Evolutionary conservation across 2,113 vertebrate species (phyloP).

Genomic region (Ciconia maguari): DNA sequence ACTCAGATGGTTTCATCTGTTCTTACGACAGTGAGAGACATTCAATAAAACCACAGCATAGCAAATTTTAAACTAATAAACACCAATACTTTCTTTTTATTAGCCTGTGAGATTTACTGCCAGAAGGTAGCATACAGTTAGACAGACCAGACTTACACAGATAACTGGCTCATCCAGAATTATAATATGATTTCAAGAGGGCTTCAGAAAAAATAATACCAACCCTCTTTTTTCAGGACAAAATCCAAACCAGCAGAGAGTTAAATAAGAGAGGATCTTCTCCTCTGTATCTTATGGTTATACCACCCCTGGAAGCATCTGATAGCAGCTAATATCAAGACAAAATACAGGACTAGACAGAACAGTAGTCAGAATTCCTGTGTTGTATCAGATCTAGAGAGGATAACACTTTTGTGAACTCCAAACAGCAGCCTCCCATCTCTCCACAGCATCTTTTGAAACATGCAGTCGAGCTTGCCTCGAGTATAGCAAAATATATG

Average conservation of each 20-base stretch:
- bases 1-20: neutral
- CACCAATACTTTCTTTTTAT: neutral
- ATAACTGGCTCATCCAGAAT: neutral
- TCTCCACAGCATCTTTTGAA: slow-evolving; percentile 33
- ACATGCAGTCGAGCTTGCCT: neutral
- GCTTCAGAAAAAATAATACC: neutral
- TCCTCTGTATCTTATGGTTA: neutral
- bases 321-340: neutral
- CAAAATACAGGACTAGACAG: slow-evolving; percentile 33
- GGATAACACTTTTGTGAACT: neutral
- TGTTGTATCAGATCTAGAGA: neutral
- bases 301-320: neutral
- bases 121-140: neutral
- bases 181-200: neutral
- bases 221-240: neutral
- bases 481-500: neutral
- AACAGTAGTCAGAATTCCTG: slow-evolving; percentile 26
- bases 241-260: neutral
- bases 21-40: neutral
- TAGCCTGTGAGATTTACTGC: neutral
- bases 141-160: neutral
- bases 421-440: neutral
- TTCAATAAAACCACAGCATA: neutral
- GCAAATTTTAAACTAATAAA: neutral
- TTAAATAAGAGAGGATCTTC: neutral